These are phyloP conservation scores for Callyntrura sp. DNA, from an alignment of 2,888 invertebrate genomes.

Conservation along the genomic window DNA sequence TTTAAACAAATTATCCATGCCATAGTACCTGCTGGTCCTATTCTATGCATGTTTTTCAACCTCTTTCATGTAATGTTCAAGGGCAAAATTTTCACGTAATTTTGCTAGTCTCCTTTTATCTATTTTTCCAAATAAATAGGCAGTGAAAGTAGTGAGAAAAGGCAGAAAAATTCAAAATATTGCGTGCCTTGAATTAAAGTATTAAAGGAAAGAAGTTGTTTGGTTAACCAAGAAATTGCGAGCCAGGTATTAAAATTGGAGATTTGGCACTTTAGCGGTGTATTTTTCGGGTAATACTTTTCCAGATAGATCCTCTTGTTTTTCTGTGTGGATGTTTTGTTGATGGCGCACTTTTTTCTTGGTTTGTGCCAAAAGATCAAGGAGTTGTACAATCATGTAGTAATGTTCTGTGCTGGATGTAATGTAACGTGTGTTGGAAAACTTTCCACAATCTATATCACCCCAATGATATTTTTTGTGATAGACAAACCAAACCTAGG, in stretches of 20 bases:
- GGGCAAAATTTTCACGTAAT: background rate
- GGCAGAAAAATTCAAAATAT: conserved; percentile 10
- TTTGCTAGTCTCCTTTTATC: conserved; percentile 15
- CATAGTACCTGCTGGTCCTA: no score
- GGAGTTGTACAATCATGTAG: background rate
- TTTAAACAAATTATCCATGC: no score
- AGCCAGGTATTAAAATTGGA: no score
- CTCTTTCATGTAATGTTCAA: conserved; percentile 16
- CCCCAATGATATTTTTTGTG: background rate
- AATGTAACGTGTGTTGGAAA: no score
- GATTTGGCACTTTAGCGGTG: background rate
- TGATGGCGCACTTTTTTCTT: conserved; percentile 1
- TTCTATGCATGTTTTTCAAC: no score
- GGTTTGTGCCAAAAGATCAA: background rate
- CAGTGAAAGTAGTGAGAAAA: conserved; percentile 26
- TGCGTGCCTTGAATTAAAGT: background rate
- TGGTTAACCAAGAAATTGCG: background rate
- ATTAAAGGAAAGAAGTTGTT: conserved; percentile 17
- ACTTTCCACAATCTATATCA: no score
- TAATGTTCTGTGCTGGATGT: background rate
- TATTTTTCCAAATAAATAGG: no score
- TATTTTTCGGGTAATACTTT: no score
- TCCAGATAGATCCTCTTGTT: background rate
- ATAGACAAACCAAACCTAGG: background rate
- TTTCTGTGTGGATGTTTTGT: background rate